Evolutionary conservation across 2,797 vertebrate species (phyloP).

Genomic region (Salarias fasciatus): DNA sequence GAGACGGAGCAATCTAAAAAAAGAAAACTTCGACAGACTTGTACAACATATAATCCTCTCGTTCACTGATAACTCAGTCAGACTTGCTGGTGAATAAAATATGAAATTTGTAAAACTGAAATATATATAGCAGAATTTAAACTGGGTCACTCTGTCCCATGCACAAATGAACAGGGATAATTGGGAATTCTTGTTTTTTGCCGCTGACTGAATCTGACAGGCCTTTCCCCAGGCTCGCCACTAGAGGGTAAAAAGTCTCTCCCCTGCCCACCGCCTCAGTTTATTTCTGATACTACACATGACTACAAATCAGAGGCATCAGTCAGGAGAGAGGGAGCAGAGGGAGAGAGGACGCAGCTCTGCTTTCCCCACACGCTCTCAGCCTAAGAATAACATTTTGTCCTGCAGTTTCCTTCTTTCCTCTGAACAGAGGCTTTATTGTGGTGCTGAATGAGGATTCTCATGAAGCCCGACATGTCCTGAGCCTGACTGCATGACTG

Average conservation of each 20-base stretch:
- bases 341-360: constrained; percentile 24
- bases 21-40: constrained; percentile 21
- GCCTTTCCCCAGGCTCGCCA: constrained; percentile 61
- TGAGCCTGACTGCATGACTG: background rate
- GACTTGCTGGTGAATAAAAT: constrained; percentile 51
- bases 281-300: constrained; percentile 60
- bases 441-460: too few species aligned
- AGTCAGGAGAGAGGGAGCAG: constrained; percentile 27
- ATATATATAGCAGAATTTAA: constrained; percentile 59
- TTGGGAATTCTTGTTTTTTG: constrained; percentile 41
- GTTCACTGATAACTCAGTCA: constrained; percentile 22
- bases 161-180: constrained; percentile 61
- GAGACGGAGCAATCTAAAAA: constrained; percentile 7
- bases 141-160: constrained; percentile 56
- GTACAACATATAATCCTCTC: constrained; percentile 1
- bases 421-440: background rate
- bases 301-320: constrained; percentile 66
- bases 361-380: constrained; percentile 17
- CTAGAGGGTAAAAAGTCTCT: constrained; percentile 67
- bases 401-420: background rate
- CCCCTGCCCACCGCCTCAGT: constrained; percentile 25
- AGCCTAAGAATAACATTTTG: constrained; percentile 3
- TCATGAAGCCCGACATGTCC: too few species aligned
- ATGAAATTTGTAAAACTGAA: constrained; percentile 43
- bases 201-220: constrained; percentile 51